phyloP scores from a whole-genome alignment of 2,113 vertebrate genomes.

The Coracopsis vasa region DNA sequence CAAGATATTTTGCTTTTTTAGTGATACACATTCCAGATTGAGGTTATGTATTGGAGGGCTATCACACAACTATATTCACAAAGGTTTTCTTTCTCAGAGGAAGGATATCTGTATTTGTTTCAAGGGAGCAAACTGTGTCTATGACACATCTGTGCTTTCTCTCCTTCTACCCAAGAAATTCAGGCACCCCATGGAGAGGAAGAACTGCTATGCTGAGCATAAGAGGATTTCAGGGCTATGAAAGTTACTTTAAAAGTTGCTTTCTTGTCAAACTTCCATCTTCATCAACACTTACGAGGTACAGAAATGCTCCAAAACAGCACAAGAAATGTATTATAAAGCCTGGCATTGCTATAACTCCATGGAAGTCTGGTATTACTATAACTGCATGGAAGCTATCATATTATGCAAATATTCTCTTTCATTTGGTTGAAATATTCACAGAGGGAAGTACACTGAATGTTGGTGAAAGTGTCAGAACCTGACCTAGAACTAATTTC shows the following conservation, averaged over 20 bases:
- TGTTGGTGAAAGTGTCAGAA: not conserved
- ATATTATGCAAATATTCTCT: not conserved
- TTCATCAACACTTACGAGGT: not conserved
- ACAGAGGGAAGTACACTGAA: not conserved
- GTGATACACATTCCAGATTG: not conserved
- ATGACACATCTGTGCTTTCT: not conserved
- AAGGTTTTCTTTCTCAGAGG: not conserved
- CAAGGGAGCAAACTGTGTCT: not conserved
- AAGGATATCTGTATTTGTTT: not conserved
- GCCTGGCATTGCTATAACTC: not conserved
- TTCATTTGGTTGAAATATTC: not conserved
- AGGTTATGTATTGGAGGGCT: not conserved
- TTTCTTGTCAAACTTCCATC: not conserved
- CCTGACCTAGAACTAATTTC: not conserved
- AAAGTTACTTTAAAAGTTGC: not conserved
- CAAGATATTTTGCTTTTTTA: not conserved
- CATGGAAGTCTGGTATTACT: not conserved
- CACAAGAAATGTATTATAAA: not conserved
- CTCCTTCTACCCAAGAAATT: not conserved
- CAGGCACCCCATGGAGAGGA: not conserved
- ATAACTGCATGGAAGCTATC: not conserved
- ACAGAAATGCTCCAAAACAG: not conserved
- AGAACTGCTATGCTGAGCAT: not conserved
- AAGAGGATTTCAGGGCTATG: not conserved
- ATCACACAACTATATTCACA: not conserved